Conservation (phyloP, 2,797 vertebrate species). For the Pagetopsis macropterus region DNA sequence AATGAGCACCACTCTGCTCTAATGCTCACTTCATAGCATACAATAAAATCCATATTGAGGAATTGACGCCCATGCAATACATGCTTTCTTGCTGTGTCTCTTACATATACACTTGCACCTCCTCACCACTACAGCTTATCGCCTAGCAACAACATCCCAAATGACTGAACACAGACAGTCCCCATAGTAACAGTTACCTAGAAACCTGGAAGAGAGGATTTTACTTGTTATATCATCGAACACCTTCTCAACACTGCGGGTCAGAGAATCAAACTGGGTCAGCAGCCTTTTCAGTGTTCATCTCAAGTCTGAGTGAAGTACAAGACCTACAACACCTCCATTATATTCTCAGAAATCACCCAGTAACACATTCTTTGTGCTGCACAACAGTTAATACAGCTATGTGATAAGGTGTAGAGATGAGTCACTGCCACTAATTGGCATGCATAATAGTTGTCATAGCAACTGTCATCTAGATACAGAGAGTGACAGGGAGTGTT, state of each 20-base stretch:
- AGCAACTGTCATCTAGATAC: constrained; percentile 71
- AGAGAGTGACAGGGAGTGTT: constrained; percentile 61
- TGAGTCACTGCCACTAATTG: constrained; percentile 71
- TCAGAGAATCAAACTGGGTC: constrained; percentile 65
- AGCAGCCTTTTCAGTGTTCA: neutral
- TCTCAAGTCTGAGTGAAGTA: neutral
- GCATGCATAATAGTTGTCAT: constrained; percentile 65
- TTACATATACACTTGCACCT: constrained; percentile 10
- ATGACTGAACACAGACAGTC: constrained; percentile 65
- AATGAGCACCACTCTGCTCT: constrained; percentile 43
- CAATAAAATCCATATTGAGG: constrained; percentile 16
- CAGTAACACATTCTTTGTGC: constrained; percentile 4
- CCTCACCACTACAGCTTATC: constrained; percentile 36
- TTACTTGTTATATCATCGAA: constrained; percentile 50
- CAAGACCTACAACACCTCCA: neutral
- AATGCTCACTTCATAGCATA: constrained; percentile 34
- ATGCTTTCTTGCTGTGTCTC: neutral
- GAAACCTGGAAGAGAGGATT: constrained; percentile 65
- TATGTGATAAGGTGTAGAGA: constrained; percentile 40
- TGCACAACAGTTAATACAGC: constrained; percentile 24
- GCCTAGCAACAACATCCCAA: constrained; percentile 70
- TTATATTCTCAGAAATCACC: constrained; percentile 19
- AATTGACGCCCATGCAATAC: constrained; percentile 9
- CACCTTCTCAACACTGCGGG: constrained; percentile 54
- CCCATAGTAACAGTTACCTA: constrained; percentile 74